Evolutionary conservation across 2,113 vertebrate species (phyloP), one percentile per base, ranked within the genome.

Genomic region (Sylvietta virens): DNA sequence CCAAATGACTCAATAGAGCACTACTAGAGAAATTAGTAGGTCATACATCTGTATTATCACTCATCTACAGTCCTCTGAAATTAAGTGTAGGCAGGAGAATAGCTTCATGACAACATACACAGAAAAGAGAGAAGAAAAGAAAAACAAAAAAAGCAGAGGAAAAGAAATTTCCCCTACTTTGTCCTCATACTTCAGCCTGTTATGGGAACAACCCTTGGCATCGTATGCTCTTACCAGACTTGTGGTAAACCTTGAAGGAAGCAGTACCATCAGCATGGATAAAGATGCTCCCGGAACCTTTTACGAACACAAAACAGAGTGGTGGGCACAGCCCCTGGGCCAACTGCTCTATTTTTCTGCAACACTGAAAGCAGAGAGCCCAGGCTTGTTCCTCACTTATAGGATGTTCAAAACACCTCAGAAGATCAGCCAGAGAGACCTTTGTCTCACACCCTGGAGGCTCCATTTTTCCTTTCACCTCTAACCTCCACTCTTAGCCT

Each of bases 331-430:
- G n/a, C 22, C 58, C 89, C 17, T 28, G 57, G 13, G 27, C 37
- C 66, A 95, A 16, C 44, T 95, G 85, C 22, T 92, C 53, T 67
- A 97, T 92, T 79, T 90, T 95, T 61, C 7, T 7, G 62, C 97
- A 97, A 33, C 95, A 96, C 30, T 97, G 97, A 91, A 96, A 97
- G 44, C 97, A 98, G n/a, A 98, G 16, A 66, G 97, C 97, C 97
- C 97, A 97, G 47, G 97, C 97, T 89, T 97, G 95, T 64, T 98
- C 97, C 72, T 97, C 97, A 0, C 87, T 97, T 89, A 98, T n/a
- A n/a, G 97, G 89, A n/a, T 84, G 86, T 4, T 95, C 95, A 72
- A 95, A 97, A 60, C 86, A 94, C 58, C 73, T 81, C 88, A 97
- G 67, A 40, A 98, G 53, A 24, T 97, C 96, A 5, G 88, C 94